Percentiles rank a stretch among this genome's conserved stretches.
Evolutionary conservation across 2,113 vertebrate species (phyloP).

Genomic region (Archilochus colubris): DNA sequence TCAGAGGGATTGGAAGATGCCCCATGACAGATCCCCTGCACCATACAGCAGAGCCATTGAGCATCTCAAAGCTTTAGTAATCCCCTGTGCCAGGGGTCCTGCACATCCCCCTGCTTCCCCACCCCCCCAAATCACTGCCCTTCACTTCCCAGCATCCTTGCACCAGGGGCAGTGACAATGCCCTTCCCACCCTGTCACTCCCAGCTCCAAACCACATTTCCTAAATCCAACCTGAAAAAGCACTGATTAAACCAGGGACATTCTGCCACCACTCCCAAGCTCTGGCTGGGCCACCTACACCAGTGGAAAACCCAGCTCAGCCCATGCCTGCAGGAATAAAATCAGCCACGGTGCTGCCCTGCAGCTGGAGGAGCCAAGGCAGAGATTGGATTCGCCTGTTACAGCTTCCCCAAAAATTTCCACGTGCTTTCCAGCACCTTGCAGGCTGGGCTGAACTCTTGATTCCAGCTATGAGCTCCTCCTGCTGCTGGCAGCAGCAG

Average conservation of each 20-base stretch:
- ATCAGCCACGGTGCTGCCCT: neutral
- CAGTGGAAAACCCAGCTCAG: neutral
- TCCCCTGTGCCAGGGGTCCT: neutral
- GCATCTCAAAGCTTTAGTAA: neutral
- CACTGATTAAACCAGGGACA: neutral
- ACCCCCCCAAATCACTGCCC: neutral
- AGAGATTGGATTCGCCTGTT: neutral
- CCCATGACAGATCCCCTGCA: neutral
- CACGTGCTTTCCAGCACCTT: neutral
- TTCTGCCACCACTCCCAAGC: neutral
- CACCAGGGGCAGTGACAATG: neutral
- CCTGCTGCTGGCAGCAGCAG: neutral
- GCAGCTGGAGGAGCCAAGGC: neutral
- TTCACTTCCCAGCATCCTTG: neutral
- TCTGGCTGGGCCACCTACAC: neutral
- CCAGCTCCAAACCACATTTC: neutral
- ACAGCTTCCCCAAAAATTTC: neutral
- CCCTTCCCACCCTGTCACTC: neutral
- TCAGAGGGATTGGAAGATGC: neutral
- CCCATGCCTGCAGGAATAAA: neutral
- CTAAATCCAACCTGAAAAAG: neutral
- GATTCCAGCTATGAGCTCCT: neutral
- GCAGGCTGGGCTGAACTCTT: neutral
- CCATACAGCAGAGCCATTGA: accelerated
- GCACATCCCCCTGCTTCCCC: neutral